Evolutionary conservation across 2,113 vertebrate species (phyloP), one percentile per base, ranked within the genome.

Genomic region (Micromys minutus): DNA sequence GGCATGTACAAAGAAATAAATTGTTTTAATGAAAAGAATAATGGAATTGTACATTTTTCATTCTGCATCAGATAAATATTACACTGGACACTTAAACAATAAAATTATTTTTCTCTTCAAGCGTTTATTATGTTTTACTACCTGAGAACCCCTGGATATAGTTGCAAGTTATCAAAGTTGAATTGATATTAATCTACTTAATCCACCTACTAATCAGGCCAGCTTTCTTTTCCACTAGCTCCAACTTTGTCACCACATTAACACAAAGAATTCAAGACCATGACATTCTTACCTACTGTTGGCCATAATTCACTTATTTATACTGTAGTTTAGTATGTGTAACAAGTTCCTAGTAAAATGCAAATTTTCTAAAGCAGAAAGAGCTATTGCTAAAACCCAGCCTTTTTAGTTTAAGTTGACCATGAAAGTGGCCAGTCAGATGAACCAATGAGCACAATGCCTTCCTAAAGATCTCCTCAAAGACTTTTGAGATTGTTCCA

Each of bases 21-120:
- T 83, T 69, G 74, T 19, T 80, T 94, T 94, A 57, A 10, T 74
- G 57, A 31, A 87, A 96, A 85, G n/a, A 65, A 90, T 45, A 91
- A 8, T 63, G 74, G 42, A 92, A 10, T 39, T 89, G 50, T 7
- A 3, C 57, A 89, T 65, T 47, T 59, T 57, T 31, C 29, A 63
- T 34, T 85, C 22, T 69, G 13, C 1, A 88, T 52, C 7, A 67
- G 19, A 31, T 80, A 39, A 65, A 72, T 57, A 63, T 95, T 94
- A n/a, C 91, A 22, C 42, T 75, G n/a, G 0, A 87, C 2, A 42
- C 0, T 50, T 50, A 65, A 7, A 87, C 8, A 47, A 3, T 50
- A 8, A n/a, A 61, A 13, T 50, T 63, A 1, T 26, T 79, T 69
- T 16, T 42, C 0, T 11, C 72, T 12, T 69, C 6, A 50, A 16